Conservation (phyloP, 2,797 vertebrate genomes). For the Myiotriccus ornatus region DNA sequence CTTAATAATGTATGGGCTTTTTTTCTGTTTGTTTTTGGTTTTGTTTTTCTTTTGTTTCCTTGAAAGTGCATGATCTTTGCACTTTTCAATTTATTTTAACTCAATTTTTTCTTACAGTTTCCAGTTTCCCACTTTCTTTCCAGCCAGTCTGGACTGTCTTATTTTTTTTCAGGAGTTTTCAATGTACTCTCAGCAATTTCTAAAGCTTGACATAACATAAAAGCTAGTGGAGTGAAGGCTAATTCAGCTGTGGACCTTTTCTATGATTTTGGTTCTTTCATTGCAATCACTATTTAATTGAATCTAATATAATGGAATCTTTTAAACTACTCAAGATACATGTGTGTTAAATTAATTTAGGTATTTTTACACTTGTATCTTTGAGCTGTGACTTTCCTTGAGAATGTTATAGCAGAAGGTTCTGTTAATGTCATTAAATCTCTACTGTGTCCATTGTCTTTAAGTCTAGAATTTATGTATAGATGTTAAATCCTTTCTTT, state of each 20-base stretch:
- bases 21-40: neutral
- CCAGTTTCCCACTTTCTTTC: neutral
- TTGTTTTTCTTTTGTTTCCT: no score
- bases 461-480: neutral
- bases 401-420: neutral
- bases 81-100: neutral
- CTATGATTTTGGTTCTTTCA: neutral
- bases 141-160: neutral
- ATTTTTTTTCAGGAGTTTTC: neutral
- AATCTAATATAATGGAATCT: neutral
- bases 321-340: neutral
- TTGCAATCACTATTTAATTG: neutral
- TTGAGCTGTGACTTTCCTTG: neutral
- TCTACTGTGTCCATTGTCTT: neutral
- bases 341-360: neutral
- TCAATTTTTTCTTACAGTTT: neutral
- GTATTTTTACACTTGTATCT: neutral
- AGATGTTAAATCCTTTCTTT: neutral
- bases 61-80: neutral
- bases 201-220: neutral
- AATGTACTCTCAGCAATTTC: neutral
- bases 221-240: neutral
- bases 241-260: neutral
- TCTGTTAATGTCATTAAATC: neutral
- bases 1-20: no score